Conservation (phyloP, 2,888 invertebrate genomes). For the Aphelenchoides bicaudatus region DNA sequence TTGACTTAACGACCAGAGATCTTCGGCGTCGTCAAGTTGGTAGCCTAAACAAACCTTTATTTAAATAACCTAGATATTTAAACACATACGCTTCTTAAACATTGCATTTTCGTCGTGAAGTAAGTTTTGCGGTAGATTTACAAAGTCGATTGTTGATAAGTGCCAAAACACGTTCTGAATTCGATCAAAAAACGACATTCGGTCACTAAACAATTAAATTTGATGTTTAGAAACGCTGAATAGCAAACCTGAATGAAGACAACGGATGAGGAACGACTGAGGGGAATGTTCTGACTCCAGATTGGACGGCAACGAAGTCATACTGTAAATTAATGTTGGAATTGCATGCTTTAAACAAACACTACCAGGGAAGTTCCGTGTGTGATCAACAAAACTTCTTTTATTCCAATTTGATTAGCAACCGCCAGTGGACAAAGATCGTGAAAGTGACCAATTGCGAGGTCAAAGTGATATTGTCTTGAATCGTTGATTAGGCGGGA, state of each 20-base stretch:
- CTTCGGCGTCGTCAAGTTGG: conserved; percentile 20
- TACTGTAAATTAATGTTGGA: conserved; percentile 19
- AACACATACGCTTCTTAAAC: conserved; percentile 36
- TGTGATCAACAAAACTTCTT: conserved; percentile 54
- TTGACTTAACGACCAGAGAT: conserved; percentile 49
- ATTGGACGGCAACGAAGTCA: conserved; percentile 51
- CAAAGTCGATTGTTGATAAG: conserved; percentile 52
- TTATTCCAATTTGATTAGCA: conserved; percentile 47
- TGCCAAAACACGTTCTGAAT: conserved; percentile 53
- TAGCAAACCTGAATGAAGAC: too few species aligned
- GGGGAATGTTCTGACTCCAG: conserved; percentile 53
- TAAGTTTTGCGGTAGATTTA: conserved; percentile 53
- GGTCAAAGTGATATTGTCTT: conserved; percentile 45
- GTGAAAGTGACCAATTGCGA: conserved; percentile 58
- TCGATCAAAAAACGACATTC: conserved; percentile 44
- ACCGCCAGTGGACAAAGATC: conserved; percentile 57
- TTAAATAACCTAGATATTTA: conserved; percentile 24
- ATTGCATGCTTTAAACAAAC: neutral
- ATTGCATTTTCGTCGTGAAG: conserved; percentile 53
- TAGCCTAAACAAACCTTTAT: conserved; percentile 29
- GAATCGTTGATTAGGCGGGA: conserved; percentile 24
- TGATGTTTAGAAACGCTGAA: too few species aligned
- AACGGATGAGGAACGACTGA: conserved; percentile 57
- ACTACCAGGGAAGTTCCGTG: conserved; percentile 55
- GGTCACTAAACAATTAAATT: too few species aligned